Conservation (phyloP, 1,140 invertebrate genomes). For the Uloborus diversus region DNA sequence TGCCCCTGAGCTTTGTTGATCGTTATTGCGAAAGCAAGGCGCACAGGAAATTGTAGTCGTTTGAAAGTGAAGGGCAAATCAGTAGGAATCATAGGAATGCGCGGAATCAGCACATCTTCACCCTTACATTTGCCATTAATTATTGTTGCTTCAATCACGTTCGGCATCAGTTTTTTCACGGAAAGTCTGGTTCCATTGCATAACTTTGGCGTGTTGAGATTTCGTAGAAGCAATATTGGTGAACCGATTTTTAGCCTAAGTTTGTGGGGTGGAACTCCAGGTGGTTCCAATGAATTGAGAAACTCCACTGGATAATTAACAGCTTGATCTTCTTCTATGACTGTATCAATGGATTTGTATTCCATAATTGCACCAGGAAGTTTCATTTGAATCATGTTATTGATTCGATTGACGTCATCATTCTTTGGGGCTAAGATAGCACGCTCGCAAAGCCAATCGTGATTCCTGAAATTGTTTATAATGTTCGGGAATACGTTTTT, state of each 20-base stretch:
- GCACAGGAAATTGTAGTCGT: slow-evolving; percentile 68
- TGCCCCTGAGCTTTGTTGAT: slow-evolving; percentile 72
- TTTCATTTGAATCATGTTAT: too few relatives aligned
- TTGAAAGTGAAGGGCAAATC: slow-evolving; percentile 62
- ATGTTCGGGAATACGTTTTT: too few relatives aligned
- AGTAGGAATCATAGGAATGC: slow-evolving; percentile 40
- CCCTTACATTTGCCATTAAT: neutral
- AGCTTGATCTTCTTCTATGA: slow-evolving; percentile 21
- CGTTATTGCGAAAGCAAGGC: slow-evolving; percentile 68
- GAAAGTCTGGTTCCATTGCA: neutral
- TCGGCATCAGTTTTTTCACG: neutral
- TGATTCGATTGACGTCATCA: too few relatives aligned
- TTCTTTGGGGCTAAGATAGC: too few relatives aligned
- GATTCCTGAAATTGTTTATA: too few relatives aligned
- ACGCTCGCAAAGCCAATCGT: too few relatives aligned
- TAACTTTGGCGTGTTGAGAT: neutral
- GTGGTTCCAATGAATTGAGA: neutral
- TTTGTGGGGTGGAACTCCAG: neutral
- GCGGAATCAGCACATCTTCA: slow-evolving; percentile 11
- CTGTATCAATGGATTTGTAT: slow-evolving; percentile 26
- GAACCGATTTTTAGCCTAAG: neutral
- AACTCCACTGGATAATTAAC: slow-evolving; percentile 29
- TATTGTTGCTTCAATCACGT: neutral
- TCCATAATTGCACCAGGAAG: neutral
- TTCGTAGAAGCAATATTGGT: neutral